phyloP scores from a whole-genome alignment of 2,888 invertebrate genomes.

The Ecdyonurus torrentis region DNA sequence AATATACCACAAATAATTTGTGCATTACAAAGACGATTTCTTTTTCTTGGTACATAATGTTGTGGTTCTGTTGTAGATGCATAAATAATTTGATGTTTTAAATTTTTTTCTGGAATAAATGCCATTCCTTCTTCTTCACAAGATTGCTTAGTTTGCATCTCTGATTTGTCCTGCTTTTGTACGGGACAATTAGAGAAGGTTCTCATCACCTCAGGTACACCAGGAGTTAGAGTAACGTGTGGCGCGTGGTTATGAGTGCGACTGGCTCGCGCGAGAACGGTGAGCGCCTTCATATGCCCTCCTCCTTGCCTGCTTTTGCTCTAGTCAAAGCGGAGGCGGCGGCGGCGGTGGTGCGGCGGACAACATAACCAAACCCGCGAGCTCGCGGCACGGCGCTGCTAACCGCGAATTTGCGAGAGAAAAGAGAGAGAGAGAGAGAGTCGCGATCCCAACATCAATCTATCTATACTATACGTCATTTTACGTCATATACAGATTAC shows the following conservation, averaged over 20 bases:
- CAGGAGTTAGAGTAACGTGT: background rate
- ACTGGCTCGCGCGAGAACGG: background rate
- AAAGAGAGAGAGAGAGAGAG: too few species aligned
- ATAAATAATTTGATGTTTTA: background rate
- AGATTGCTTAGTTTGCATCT: background rate
- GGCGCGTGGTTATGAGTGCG: background rate
- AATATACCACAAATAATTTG: background rate
- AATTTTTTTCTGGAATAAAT: background rate
- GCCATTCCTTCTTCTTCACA: background rate
- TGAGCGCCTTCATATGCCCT: background rate
- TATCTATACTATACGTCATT: too few species aligned
- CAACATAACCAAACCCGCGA: too few species aligned
- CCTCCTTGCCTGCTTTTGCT: background rate
- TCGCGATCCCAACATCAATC: too few species aligned
- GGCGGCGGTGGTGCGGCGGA: background rate
- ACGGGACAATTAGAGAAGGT: background rate
- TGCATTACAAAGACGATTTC: background rate
- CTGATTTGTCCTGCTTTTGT: background rate
- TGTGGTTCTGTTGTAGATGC: background rate
- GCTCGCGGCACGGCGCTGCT: background rate
- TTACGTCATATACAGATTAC: too few species aligned
- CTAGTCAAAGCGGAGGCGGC: background rate
- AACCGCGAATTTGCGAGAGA: too few species aligned
- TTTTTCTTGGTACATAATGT: background rate
- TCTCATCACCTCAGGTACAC: too few species aligned